Base-by-base conservation (phyloP, 2,888 invertebrate species). In the Spicauda simplicius region DNA sequence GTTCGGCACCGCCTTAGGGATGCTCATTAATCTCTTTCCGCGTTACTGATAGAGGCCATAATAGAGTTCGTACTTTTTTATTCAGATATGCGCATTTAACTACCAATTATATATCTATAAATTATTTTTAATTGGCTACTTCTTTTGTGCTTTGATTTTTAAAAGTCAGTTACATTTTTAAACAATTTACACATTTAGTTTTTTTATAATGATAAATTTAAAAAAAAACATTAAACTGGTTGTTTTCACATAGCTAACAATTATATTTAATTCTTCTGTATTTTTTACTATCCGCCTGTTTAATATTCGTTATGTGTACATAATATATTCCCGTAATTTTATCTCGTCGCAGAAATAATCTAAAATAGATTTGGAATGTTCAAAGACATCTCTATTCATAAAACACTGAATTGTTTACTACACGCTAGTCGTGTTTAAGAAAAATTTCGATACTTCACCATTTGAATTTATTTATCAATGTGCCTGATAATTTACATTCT, bases 1-100 rank as follows among this genome's bases (percentile, higher is more conserved):
- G 81, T 78, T 76, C 77, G 75, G 83, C 77, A 84, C 85, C 88
- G 85, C 89, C 90, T 81, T 78, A 75, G 78, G 75, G 75, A 74
- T 76, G 71, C 76, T 77, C 81, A 82, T 85, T 83, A 77, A 77
- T 80, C 74, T 69, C 69, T 72, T 70, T 69, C 61, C 30, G 45
- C 54, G 48, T 52, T 58, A 48, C 63, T 57, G 62, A 53, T 57
- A 68, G 50, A 60, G 55, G 55, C 37, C 10, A 41, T 61, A 56
- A 67, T 61, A 61, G 67, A 56, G 50, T 67, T 61, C 5, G 33
- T 54, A 48, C 10, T 16, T 45, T 33, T 48, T 64, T 18, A 25
- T 10, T 48, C 14, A 59, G 50, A 18, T 50, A 50, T 50, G 50
- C n/a, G 1, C 50, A 50, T 50, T 10, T 50, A n/a, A 16, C 7